phyloP scores from a whole-genome alignment of 92 coral and sea anemone species.

The Bergia puertoricense region DNA sequence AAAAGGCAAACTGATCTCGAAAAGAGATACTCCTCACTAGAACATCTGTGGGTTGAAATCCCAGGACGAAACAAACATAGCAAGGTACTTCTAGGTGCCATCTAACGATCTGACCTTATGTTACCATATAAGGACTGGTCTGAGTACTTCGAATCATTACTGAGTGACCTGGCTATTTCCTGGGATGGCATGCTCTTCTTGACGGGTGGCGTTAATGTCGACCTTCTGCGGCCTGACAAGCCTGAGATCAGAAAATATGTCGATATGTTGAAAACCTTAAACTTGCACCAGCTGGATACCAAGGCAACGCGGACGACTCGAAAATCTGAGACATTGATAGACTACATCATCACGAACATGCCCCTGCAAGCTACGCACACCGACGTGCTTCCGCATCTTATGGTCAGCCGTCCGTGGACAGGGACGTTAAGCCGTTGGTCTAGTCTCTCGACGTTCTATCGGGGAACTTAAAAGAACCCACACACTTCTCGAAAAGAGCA shows the following conservation, averaged over 20 bases:
- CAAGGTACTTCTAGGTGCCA: slow-evolving; percentile 41
- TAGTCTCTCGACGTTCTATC: no score
- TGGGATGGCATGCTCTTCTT: neutral
- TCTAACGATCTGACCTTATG: slow-evolving; percentile 25
- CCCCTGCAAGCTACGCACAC: slow-evolving; percentile 36
- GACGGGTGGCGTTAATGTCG: slow-evolving; percentile 34
- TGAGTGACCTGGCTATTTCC: neutral
- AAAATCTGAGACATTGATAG: slow-evolving; percentile 44
- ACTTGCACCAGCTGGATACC: slow-evolving; percentile 39
- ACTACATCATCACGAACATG: slow-evolving; percentile 48
- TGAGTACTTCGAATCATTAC: neutral
- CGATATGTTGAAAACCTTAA: slow-evolving; percentile 17
- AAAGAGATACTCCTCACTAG: slow-evolving; percentile 42
- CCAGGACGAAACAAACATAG: slow-evolving; percentile 49
- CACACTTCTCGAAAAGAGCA: no score
- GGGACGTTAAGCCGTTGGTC: no score
- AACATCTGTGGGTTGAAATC: slow-evolving; percentile 50
- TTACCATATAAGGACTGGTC: slow-evolving; percentile 13
- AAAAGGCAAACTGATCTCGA: slow-evolving; percentile 29
- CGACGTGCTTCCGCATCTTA: slow-evolving; percentile 47
- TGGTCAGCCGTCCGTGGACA: slow-evolving; percentile 48
- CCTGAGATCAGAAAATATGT: slow-evolving; percentile 1
- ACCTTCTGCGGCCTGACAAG: slow-evolving; percentile 19
- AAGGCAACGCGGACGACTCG: slow-evolving; percentile 53
- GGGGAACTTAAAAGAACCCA: no score